Evolutionary conservation across 2,113 vertebrate genomes (phyloP), one percentile per base, ranked within the genome.

Genomic region (Hydropotes inermis): DNA sequence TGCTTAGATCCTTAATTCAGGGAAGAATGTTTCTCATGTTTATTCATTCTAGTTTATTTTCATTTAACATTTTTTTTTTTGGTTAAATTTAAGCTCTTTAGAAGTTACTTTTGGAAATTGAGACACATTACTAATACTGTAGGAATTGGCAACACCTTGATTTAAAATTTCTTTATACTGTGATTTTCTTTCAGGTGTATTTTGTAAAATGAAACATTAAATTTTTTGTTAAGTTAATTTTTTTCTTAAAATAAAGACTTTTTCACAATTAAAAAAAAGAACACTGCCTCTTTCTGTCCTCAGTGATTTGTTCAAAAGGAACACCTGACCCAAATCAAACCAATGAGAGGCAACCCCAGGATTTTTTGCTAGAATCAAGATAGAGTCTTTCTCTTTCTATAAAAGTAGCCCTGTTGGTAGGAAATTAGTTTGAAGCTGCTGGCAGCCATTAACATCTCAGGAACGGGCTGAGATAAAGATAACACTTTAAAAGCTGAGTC

Each of bases 211-310:
- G 96, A 97, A 97, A 98, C 97, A 96, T 98, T 98, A 97, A 97
- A 87, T 83, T 97, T 98, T 98, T 98, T 97, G 96, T 98, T 98
- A 98, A 97, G 97, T 97, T 97, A 97, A 97, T 97, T 97, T 98
- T 98, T 98, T 98, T 97, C 97, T 98, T 98, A 98, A 98, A 98
- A 97, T 98, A 97, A 98, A 98, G 97, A 98, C 86, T 97, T 98
- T 97, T 97, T 95, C 97, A 98, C 97, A 98, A 97, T 94, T 95
- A 97, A 50, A 50, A 79, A 78, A 50, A 79, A 79, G 45, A 19
- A 47, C 12, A 78, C 47, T 81, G 19, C 47, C 47, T 81, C 28
- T 89, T 21, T 83, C 52, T 89, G 19, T 47, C 67, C 33, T 94
- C 64, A n/a, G 28, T 45, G 47, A 79, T 54, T 91, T 25, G 50